phyloP scores from a whole-genome alignment of 2,888 invertebrate species.

The Cyclophora albipunctata region DNA sequence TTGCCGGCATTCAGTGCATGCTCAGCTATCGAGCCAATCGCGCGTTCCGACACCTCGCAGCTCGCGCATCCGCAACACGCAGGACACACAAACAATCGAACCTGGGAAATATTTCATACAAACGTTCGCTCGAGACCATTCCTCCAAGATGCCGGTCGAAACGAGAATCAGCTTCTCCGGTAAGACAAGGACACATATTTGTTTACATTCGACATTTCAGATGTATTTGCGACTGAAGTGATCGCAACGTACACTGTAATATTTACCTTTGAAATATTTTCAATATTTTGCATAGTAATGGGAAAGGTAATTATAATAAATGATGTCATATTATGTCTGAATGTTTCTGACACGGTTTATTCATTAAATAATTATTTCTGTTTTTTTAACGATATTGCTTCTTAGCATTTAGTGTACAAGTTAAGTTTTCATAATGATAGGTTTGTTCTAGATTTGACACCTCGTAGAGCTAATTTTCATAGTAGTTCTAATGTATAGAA shows the following conservation, averaged over 20 bases:
- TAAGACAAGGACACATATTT: constrained; percentile 33
- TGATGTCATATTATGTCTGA: constrained; percentile 7
- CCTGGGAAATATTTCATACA: constrained; percentile 12
- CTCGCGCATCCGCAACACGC: constrained; percentile 41
- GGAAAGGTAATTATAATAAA: constrained; percentile 1
- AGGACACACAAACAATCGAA: constrained; percentile 27
- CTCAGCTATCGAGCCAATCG: constrained; percentile 46
- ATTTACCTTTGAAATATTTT: too few species aligned
- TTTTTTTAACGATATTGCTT: too few species aligned
- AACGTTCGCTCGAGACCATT: constrained; percentile 5
- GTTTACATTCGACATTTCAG: neutral
- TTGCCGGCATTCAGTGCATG: constrained; percentile 47
- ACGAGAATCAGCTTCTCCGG: constrained; percentile 71
- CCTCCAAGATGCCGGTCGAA: constrained; percentile 62
- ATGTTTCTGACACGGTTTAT: neutral
- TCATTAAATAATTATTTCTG: neutral
- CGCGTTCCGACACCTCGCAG: constrained; percentile 39
- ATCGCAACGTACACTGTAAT: too few species aligned
- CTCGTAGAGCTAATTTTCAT: constrained; percentile 14
- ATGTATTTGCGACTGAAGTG: too few species aligned
- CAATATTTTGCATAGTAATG: too few species aligned
- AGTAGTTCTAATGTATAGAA: constrained; percentile 22
- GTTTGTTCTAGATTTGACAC: constrained; percentile 10
- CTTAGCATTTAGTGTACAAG: too few species aligned
- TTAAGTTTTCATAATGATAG: constrained; percentile 4